Evolutionary conservation across 2,797 vertebrate genomes (phyloP).

Genomic region (Atherinosoma microstoma): DNA sequence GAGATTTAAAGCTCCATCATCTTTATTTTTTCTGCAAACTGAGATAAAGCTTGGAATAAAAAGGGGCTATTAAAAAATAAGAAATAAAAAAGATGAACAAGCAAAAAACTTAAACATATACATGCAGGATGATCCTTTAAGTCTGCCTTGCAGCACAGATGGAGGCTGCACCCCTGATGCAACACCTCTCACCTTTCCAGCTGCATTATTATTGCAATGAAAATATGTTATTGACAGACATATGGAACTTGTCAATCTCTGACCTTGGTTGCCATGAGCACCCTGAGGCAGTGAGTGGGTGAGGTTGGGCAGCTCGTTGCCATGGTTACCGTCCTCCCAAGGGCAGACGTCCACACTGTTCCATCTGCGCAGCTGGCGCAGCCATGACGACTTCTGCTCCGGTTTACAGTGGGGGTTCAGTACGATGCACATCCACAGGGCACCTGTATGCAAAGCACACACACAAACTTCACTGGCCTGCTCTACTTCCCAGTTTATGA

Average conservation of each 20-base stretch:
- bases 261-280: slow-evolving; percentile 97
- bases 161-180: not conserved
- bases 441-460: slow-evolving; percentile 82
- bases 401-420: slow-evolving; percentile 98
- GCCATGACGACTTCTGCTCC: slow-evolving; percentile 95
- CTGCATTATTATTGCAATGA: not conserved
- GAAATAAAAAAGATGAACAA: not conserved
- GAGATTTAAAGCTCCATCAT: not conserved
- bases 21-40: not conserved
- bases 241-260: slow-evolving; percentile 71
- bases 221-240: slow-evolving; percentile 52
- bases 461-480: slow-evolving; percentile 35
- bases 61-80: not conserved
- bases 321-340: slow-evolving; percentile 99
- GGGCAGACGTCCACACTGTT: slow-evolving; percentile 98
- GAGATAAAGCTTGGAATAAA: not conserved
- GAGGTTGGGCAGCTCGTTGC: slow-evolving; percentile 96
- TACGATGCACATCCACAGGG: slow-evolving; percentile 93
- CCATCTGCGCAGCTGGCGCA: slow-evolving; percentile 98
- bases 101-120: not conserved
- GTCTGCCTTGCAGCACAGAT: too few species aligned
- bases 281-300: slow-evolving; percentile 98
- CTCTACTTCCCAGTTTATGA: slow-evolving; percentile 28
- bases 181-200: slow-evolving; percentile 16
- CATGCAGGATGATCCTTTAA: too few species aligned